Evolutionary conservation across 2,888 invertebrate genomes (phyloP).

Genomic region (Panzeria rudis): DNA sequence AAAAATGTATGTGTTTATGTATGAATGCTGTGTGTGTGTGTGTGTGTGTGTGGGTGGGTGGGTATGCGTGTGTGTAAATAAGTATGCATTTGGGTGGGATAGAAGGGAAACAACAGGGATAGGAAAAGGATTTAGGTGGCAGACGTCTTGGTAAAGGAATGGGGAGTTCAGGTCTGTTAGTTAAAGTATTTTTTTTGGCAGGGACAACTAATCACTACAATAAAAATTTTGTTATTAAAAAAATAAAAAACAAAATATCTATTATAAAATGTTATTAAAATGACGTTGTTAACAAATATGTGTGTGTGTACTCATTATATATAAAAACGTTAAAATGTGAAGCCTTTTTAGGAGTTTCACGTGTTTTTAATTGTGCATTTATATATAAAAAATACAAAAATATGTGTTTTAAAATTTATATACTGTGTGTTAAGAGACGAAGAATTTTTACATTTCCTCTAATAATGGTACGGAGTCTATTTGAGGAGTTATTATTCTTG

Average conservation of each 20-base stretch:
- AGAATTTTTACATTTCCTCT: conserved; percentile 38
- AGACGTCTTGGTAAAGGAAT: too few relatives aligned
- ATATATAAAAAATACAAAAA: conserved; percentile 37
- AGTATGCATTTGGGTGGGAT: conserved; percentile 34
- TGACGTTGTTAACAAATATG: conserved; percentile 16
- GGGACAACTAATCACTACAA: conserved; percentile 46
- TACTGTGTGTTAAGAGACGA: conserved; percentile 32
- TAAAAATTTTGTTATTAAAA: conserved; percentile 32
- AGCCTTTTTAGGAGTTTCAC: conserved; percentile 27
- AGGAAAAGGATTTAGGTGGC: not conserved
- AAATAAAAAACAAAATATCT: conserved; percentile 35
- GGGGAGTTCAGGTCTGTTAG: too few relatives aligned
- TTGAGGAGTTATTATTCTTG: conserved; percentile 38
- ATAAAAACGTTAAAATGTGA: conserved; percentile 43
- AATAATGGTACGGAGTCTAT: conserved; percentile 53
- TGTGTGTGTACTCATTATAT: conserved; percentile 15
- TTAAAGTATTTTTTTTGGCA: conserved; percentile 39
- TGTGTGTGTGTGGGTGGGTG: not conserved
- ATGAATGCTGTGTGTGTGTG: conserved; percentile 20
- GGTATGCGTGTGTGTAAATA: too few relatives aligned
- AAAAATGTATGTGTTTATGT: conserved; percentile 55
- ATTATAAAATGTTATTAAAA: conserved; percentile 27
- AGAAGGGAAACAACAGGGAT: not conserved
- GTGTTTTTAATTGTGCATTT: conserved; percentile 17
- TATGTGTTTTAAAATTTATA: conserved; percentile 42